Evolutionary conservation across 2,113 vertebrate genomes (phyloP), one percentile per base, ranked within the genome.

Genomic region (Pangasianodon hypophthalmus): DNA sequence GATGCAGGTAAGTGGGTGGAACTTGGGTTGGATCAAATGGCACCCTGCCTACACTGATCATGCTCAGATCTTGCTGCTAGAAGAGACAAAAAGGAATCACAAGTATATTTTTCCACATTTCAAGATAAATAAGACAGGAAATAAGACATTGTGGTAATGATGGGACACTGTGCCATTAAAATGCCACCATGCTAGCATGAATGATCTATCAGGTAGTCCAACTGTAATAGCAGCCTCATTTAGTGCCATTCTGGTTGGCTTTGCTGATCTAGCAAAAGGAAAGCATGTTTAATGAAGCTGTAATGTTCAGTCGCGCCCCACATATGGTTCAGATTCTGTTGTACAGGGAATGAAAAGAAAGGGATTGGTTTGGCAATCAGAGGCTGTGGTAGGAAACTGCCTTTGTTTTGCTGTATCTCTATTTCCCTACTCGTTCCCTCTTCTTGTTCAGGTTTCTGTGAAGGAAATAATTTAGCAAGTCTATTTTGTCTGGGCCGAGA

Each of bases 1-100:
- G 62, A 86, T 86, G 62, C 62, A 86, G 84, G 84, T 86, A 69
- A 86, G 84, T 86, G 84, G 84, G 84, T 69, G 84, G 84, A 84
- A 84, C 82, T 62, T 84, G 82, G 56, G 82, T 29, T 84, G 82
- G 21, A 84, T 84, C 82, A 84, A 84, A 81, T 88, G 73, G 60
- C 75, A 82, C 13, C 11, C 62, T 62, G 29, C 41, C 87, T 69
- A 62, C 48, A 69, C 80, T 73, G 80, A 84, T 88, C 80, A 75
- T 79, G 62, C 44, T 32, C n/a, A 86, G 37, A 86, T 52, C 46
- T 86, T 21, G n/a, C 85, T 71, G 62, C 54, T 73, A 44, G 50
- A 56, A 88, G 44, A 48, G 41, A 85, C 26, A 19, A 67, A 46
- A 52, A 69, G 32, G 29, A 69, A 67, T 29, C 29, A 50, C 10